Evolutionary conservation across 2,888 invertebrate species (phyloP).

Genomic region (Lepidochrysops patricia): DNA sequence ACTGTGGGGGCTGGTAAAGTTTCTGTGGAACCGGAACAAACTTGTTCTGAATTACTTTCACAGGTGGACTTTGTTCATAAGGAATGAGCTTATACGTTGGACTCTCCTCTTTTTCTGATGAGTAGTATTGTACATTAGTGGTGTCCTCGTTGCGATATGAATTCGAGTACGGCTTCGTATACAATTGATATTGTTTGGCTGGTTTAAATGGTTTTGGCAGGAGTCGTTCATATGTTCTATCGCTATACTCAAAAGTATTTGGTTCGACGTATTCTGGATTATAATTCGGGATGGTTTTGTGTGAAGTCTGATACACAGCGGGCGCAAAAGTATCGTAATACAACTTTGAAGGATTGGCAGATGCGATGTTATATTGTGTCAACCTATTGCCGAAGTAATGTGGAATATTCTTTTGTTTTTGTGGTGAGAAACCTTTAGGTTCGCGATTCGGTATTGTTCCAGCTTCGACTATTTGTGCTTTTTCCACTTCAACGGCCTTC

Average conservation of each 20-base stretch:
- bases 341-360: conserved; percentile 59
- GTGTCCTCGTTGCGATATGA: conserved; percentile 40
- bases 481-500: conserved; percentile 50
- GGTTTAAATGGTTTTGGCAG: conserved; percentile 42
- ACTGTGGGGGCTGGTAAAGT: conserved; percentile 34
- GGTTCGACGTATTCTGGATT: conserved; percentile 40
- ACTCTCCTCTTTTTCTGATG: conserved; percentile 46
- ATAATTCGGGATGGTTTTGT: conserved; percentile 38
- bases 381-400: conserved; percentile 64
- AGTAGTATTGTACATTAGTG: conserved; percentile 51
- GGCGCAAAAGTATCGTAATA: conserved; percentile 51
- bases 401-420: conserved; percentile 50
- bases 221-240: conserved; percentile 39
- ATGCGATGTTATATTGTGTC: conserved; percentile 63
- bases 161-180: conserved; percentile 43
- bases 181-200: conserved; percentile 28
- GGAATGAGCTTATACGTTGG: conserved; percentile 65
- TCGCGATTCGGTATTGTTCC: conserved; percentile 39
- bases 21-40: conserved; percentile 36
- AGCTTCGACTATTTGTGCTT: conserved; percentile 54
- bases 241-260: conserved; percentile 31
- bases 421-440: conserved; percentile 48
- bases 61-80: conserved; percentile 65
- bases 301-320: conserved; percentile 35
- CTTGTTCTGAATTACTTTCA: conserved; percentile 34